Evolutionary conservation across 2,888 invertebrate genomes (phyloP), one percentile per base, ranked within the genome.

Genomic region (Polydrusus pterygomalis): DNA sequence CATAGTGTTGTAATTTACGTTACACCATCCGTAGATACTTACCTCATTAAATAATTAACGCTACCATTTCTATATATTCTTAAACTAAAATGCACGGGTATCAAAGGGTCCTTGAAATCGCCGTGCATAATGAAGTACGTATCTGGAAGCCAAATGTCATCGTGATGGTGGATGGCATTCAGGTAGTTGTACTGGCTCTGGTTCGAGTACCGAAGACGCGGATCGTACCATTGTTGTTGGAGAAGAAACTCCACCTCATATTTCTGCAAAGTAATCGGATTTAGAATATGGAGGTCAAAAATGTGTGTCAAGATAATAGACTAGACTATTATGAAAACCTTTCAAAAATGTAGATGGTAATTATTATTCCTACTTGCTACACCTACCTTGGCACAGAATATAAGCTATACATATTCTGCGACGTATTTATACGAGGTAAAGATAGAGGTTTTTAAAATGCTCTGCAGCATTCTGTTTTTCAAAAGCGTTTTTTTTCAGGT

Each of bases 111-210:
- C 91, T 97, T 96, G 89, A 97, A 97, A 89, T 97, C 97, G 79
- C 97, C 97, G 89, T 97, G 97, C 95, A 97, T 97, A 88, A 97
- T 96, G 90, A 97, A 97, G 88, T 97, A 97, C 74, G 96, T 97
- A 89, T 97, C 97, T 79, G 97, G 97, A 84, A 96, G 91, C 97
- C 96, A 97, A 87, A 97, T 94, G 86, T 95, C 93, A 87, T 95
- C 93, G 90, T 96, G 94, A 88, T 97, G 97, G 88, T 96, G 96
- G 85, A 97, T 94, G 80, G 96, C 97, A 89, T 97, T 97, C 84
- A 97, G 90, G 89, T 93, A 96, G 85, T 95, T 94, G 90, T 95
- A 95, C 85, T 93, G 92, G 82, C 95, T 95, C 87, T 94, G 94
- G 89, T 96, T 96, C 85, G 95, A 94, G 89, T 96, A 96, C 82